These are phyloP conservation scores for Drosophila nigrodunni DNA, from an alignment of 1,140 invertebrate species.

Conservation along the genomic window DNA sequence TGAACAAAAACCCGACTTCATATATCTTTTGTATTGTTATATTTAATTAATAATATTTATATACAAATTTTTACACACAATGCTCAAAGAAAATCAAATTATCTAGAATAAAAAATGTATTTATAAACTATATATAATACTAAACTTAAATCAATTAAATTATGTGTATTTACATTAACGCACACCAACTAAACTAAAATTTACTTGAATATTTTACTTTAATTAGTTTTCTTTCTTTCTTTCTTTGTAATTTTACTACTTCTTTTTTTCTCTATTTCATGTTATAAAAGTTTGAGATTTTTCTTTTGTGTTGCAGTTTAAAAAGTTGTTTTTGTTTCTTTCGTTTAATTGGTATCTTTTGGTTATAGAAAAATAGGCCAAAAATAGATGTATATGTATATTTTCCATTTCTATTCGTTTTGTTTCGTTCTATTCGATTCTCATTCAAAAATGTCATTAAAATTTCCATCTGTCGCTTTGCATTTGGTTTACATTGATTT, in stretches of 20 bases:
- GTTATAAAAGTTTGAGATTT: slow-evolving; percentile 58
- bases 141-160: slow-evolving; percentile 25
- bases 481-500: slow-evolving; percentile 47
- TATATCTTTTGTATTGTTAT: slow-evolving; percentile 17
- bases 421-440: slow-evolving; percentile 54
- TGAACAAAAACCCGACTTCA: slow-evolving; percentile 16
- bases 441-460: slow-evolving; percentile 75
- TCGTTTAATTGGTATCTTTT: slow-evolving; percentile 44
- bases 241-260: slow-evolving; percentile 5
- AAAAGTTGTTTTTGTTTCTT: slow-evolving; percentile 45
- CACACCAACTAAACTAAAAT: slow-evolving; percentile 39
- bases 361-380: slow-evolving; percentile 81
- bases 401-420: slow-evolving; percentile 44
- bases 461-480: slow-evolving; percentile 61
- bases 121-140: neutral
- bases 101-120: slow-evolving; percentile 1
- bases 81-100: slow-evolving; percentile 24
- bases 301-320: slow-evolving; percentile 55
- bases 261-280: slow-evolving; percentile 38
- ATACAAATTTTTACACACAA: slow-evolving; percentile 55
- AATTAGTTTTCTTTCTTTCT: neutral
- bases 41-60: slow-evolving; percentile 43
- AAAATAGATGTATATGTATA: slow-evolving; percentile 77
- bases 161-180: slow-evolving; percentile 49
- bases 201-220: slow-evolving; percentile 12